Percentiles rank a stretch among this genome's conserved stretches.
Evolutionary conservation across 1,140 invertebrate genomes (phyloP).

Genomic region (Drosophila virilis): DNA sequence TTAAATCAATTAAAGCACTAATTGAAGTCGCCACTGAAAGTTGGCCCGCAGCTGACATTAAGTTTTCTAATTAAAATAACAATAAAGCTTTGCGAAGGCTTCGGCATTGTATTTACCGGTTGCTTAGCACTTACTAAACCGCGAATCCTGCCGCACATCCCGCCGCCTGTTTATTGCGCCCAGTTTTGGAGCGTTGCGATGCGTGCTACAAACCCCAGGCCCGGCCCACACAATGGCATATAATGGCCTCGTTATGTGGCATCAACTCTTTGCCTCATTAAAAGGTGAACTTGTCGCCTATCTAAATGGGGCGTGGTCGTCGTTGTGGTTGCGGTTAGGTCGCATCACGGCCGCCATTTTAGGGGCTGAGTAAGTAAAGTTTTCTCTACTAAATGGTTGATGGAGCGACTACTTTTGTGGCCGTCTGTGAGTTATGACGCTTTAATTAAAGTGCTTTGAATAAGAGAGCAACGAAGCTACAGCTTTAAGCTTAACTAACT

Average conservation of each 20-base stretch:
- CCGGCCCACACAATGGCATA: slow-evolving; percentile 35
- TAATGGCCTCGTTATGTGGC: slow-evolving; percentile 54
- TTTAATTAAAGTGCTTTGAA: slow-evolving; percentile 46
- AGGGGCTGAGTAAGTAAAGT: neutral
- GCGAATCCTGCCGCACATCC: slow-evolving; percentile 11
- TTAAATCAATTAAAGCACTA: slow-evolving; percentile 39
- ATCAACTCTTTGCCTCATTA: slow-evolving; percentile 56
- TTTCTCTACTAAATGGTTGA: slow-evolving; percentile 26
- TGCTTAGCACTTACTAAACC: slow-evolving; percentile 32
- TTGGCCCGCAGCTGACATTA: slow-evolving; percentile 23
- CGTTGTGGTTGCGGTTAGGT: slow-evolving; percentile 34
- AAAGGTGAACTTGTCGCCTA: slow-evolving; percentile 48
- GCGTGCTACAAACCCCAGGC: neutral
- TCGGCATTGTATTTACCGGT: slow-evolving; percentile 32
- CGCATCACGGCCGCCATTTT: slow-evolving; percentile 10
- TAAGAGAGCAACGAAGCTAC: no score
- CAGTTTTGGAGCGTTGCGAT: no score
- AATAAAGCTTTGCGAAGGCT: slow-evolving; percentile 42
- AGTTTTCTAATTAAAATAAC: slow-evolving; percentile 58
- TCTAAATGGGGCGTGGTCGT: slow-evolving; percentile 24
- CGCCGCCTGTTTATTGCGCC: neutral
- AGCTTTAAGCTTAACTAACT: no score
- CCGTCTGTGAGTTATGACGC: slow-evolving; percentile 21
- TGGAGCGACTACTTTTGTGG: slow-evolving; percentile 27
- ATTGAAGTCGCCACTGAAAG: slow-evolving; percentile 18